phyloP scores from a whole-genome alignment of 2,888 invertebrate species.

The Caradrina clavipalpis region DNA sequence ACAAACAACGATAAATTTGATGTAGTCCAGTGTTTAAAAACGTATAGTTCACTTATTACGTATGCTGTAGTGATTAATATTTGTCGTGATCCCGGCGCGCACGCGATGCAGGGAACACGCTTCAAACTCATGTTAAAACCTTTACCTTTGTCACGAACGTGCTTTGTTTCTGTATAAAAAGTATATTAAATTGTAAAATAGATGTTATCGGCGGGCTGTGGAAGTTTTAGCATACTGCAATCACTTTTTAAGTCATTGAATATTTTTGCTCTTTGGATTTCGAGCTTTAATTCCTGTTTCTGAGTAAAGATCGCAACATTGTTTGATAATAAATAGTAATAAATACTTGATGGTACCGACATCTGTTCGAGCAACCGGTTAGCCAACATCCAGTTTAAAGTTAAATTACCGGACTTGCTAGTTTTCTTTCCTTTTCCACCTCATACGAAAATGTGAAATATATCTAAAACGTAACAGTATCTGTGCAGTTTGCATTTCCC shows the following conservation, averaged over 20 bases:
- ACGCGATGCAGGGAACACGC: slow-evolving; percentile 63
- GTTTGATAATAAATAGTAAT: neutral
- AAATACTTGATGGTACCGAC: neutral
- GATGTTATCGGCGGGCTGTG: slow-evolving; percentile 22
- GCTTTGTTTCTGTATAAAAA: slow-evolving; percentile 67
- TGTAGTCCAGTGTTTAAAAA: slow-evolving; percentile 48
- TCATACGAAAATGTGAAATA: slow-evolving; percentile 12
- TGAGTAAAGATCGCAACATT: slow-evolving; percentile 2
- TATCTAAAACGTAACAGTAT: slow-evolving; percentile 23
- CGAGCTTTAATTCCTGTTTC: neutral
- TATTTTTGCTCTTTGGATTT: neutral
- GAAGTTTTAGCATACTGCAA: slow-evolving; percentile 22
- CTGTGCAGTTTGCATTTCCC: slow-evolving; percentile 51
- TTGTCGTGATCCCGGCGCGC: slow-evolving; percentile 62
- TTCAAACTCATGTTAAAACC: slow-evolving; percentile 58
- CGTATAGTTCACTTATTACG: slow-evolving; percentile 47
- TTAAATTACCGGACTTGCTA: slow-evolving; percentile 21
- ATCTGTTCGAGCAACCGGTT: slow-evolving; percentile 9
- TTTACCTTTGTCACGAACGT: slow-evolving; percentile 73
- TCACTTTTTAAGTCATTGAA: neutral
- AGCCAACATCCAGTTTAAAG: slow-evolving; percentile 19
- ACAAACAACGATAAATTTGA: slow-evolving; percentile 58
- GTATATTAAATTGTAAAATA: slow-evolving; percentile 47
- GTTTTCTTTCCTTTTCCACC: slow-evolving; percentile 21
- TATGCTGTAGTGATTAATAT: slow-evolving; percentile 56